Evolutionary conservation across 1,140 invertebrate genomes (phyloP), one percentile per base, ranked within the genome.

Genomic region (Trachymyrmex cornetzi): DNA sequence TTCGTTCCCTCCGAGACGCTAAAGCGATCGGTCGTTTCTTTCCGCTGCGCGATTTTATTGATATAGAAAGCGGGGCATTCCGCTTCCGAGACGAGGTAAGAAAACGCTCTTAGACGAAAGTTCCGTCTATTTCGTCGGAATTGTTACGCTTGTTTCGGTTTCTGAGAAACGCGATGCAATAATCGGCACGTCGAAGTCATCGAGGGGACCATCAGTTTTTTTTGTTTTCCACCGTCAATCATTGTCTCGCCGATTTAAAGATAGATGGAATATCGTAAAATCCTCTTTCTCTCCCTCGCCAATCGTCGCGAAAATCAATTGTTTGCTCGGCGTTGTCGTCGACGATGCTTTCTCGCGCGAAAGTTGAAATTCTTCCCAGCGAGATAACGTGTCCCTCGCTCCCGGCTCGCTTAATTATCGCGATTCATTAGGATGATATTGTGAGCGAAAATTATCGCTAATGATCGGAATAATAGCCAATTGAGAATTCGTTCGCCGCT

Each of bases 371-470:
- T 84, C n/a, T 84, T 75, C 80, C 80, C 80, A 82, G 61, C 44
- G 55, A 27, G 59, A 75, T 5, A 57, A 14, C 22, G 24, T 53
- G 24, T 53, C 30, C 27, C 53, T 59, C 61, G 16, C 16, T 27
- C 64, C 16, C 74, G 55, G 14, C 48, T 6, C 61, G 27, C 16
- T 50, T 86, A 77, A 80, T 86, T 84, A 84, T 84, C 80, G 80
- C 55, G 80, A 74, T 84, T 84, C 80, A 84, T 84, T 84, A 84
- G 69, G n/a, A 50, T 55, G 80, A 84, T 48, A 84, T 84, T 84
- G 80, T 84, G 80, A 84, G 80, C 69, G 80, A 84, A 84, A 61
- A 75, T 84, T 69, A 75, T 84, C 24, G 80, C 53, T 84, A 84
- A 84, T 84, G 80, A 84, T 84, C 69, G 80, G 80, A 7, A 84